Evolutionary conservation across 2,113 vertebrate genomes (phyloP).

Genomic region (Ciconia boyciana): DNA sequence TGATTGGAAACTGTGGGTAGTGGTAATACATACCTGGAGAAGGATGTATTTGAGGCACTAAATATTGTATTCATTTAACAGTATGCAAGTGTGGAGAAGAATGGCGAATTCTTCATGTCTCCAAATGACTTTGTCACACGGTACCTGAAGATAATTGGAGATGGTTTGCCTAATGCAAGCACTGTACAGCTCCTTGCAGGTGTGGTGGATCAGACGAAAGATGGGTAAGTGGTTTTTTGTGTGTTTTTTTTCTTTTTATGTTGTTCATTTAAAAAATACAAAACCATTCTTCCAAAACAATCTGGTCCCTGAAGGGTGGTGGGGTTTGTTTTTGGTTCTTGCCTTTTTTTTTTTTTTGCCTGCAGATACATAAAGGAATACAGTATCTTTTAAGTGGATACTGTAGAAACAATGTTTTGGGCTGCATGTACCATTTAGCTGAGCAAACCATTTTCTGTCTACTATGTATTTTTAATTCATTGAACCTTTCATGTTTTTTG

Average conservation of each 20-base stretch:
- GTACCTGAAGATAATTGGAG: slow-evolving; percentile 81
- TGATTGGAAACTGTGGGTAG: background rate
- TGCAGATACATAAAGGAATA: background rate
- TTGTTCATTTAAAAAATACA: background rate
- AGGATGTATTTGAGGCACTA: background rate
- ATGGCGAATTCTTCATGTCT: slow-evolving; percentile 85
- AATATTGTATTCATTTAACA: slow-evolving; percentile 51
- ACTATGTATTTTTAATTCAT: slow-evolving; percentile 21
- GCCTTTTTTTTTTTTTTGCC: background rate
- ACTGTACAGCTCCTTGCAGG: slow-evolving; percentile 81
- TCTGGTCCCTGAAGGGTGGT: background rate
- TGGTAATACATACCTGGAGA: background rate
- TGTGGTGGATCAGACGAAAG: slow-evolving; percentile 88
- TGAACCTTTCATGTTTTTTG: slow-evolving; percentile 1
- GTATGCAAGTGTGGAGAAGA: slow-evolving; percentile 87
- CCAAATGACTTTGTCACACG: slow-evolving; percentile 82
- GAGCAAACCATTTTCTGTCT: background rate
- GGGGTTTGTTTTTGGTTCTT: background rate
- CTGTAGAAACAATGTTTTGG: background rate
- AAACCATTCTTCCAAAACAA: background rate
- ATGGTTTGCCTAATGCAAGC: slow-evolving; percentile 75
- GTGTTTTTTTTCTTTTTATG: background rate
- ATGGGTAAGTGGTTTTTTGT: slow-evolving; percentile 74
- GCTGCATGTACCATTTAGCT: background rate
- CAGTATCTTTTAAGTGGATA: background rate